Conservation (phyloP, 2,888 invertebrate species). For the Dynastes hyllus region DNA sequence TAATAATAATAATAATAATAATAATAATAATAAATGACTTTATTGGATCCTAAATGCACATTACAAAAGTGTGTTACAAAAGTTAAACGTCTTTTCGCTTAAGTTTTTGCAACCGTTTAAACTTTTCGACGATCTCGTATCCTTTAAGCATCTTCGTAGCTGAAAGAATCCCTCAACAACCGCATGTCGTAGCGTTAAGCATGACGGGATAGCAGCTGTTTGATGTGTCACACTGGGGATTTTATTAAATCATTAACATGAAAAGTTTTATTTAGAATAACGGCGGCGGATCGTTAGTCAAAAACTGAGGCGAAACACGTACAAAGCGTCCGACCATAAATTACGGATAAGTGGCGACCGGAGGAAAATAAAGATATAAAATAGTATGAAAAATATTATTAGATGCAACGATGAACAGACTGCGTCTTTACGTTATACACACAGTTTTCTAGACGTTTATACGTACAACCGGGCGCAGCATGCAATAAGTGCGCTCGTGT, state of each 20-base stretch:
- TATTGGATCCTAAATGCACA: too few species aligned
- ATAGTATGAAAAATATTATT: constrained; percentile 50
- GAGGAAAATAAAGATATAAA: constrained; percentile 51
- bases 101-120: not conserved
- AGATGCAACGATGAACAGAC: constrained; percentile 27
- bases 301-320: constrained; percentile 29
- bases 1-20: too few species aligned
- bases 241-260: constrained; percentile 46
- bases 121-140: constrained; percentile 14
- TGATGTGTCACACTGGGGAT: constrained; percentile 33
- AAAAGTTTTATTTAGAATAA: constrained; percentile 34
- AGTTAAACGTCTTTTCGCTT: not conserved
- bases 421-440: not conserved
- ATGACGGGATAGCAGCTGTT: constrained; percentile 35
- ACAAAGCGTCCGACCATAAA: constrained; percentile 36
- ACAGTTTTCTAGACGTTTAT: not conserved
- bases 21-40: too few species aligned
- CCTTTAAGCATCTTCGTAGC: not conserved
- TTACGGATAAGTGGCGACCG: constrained; percentile 40
- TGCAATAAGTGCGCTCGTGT: not conserved
- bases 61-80: too few species aligned
- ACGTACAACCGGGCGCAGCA: not conserved
- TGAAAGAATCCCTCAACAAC: constrained; percentile 14
- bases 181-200: not conserved
- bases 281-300: constrained; percentile 37